phyloP scores from a whole-genome alignment of 2,888 invertebrate species.

The Spisula subtruncata region DNA sequence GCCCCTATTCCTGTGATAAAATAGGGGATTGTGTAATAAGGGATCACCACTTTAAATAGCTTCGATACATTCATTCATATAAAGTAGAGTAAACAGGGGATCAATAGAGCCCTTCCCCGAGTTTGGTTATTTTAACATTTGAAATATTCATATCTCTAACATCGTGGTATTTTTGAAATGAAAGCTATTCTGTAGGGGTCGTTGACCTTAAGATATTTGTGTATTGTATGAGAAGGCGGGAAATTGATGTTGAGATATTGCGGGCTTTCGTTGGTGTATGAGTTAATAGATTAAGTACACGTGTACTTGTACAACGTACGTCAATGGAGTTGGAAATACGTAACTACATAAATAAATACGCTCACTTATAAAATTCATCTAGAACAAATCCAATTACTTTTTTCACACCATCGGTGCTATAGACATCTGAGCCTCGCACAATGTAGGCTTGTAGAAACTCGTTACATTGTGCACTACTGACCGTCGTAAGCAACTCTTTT shows the following conservation, averaged over 20 bases:
- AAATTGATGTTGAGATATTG: not conserved
- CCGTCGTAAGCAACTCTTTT: too few species aligned
- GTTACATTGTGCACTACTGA: too few species aligned
- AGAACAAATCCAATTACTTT: too few species aligned
- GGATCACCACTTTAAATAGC: conserved; percentile 24
- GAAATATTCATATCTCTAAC: not conserved
- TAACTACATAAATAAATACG: too few species aligned
- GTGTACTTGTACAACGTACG: too few species aligned
- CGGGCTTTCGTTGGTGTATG: not conserved
- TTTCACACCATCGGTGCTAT: too few species aligned
- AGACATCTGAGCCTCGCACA: too few species aligned
- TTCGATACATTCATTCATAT: not conserved
- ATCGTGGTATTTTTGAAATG: not conserved
- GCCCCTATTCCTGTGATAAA: not conserved
- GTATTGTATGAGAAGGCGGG: not conserved
- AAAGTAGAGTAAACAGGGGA: not conserved
- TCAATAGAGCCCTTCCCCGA: not conserved
- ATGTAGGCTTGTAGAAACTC: too few species aligned
- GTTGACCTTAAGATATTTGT: not conserved
- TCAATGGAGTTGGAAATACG: not conserved
- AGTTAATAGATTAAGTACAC: too few species aligned
- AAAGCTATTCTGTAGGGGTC: conserved; percentile 18
- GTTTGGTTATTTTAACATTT: not conserved
- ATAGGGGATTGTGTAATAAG: conserved; percentile 7
- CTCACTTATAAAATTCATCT: not conserved